Percentiles rank a stretch among this genome's conserved stretches.
Conservation (phyloP, 2,888 invertebrate species). For the Lithophane semibrunnea region DNA sequence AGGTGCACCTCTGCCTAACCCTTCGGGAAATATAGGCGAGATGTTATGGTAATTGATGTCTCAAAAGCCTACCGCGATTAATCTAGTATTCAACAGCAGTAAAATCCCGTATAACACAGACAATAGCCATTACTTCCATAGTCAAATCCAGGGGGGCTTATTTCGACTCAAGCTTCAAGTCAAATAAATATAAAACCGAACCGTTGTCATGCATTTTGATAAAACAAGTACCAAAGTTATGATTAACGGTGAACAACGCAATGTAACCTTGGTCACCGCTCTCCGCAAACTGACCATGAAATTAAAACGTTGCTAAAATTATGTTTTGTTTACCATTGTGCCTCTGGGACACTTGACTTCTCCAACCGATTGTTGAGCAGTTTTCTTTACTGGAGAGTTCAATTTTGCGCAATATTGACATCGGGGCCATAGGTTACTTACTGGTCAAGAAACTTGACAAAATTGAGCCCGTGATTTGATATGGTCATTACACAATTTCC, state of each 20-base stretch:
- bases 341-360: conserved; percentile 32
- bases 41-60: too few species aligned
- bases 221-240: conserved; percentile 50
- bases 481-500: conserved; percentile 40
- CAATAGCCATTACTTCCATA: not conserved
- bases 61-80: too few species aligned
- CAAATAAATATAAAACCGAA: not conserved
- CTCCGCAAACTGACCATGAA: conserved; percentile 66
- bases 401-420: conserved; percentile 21
- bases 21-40: not conserved
- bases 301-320: conserved; percentile 58
- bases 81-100: too few species aligned
- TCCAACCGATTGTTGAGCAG: conserved; percentile 5
- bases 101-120: not conserved
- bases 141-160: not conserved
- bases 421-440: conserved; percentile 33
- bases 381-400: conserved; percentile 4
- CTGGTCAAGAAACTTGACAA: conserved; percentile 20
- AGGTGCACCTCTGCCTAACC: not conserved
- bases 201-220: conserved; percentile 39
- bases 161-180: not conserved
- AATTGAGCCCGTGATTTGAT: conserved; percentile 16
- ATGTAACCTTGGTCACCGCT: conserved; percentile 61
- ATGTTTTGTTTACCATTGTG: conserved; percentile 55
- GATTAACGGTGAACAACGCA: conserved; percentile 59